These are phyloP conservation scores for Thalassarche chlororhynchos DNA, from an alignment of 2,113 vertebrate species.

Conservation along the genomic window DNA sequence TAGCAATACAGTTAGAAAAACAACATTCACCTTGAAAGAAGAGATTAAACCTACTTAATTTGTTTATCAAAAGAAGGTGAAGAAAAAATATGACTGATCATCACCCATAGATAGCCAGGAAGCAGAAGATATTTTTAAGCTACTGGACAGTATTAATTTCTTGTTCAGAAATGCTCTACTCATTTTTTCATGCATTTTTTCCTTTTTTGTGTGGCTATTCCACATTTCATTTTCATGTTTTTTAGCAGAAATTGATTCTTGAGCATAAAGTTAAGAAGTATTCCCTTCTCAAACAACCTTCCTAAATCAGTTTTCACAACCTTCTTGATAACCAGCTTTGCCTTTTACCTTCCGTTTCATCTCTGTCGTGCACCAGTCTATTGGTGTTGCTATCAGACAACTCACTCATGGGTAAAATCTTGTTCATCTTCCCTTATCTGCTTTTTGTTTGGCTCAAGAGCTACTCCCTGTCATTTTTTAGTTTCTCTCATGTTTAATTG, in stretches of 20 bases:
- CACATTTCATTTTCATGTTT: neutral
- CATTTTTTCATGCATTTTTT: neutral
- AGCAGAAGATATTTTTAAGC: neutral
- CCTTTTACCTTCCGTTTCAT: neutral
- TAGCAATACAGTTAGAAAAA: neutral
- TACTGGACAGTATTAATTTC: neutral
- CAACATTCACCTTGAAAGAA: neutral
- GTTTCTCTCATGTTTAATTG: neutral
- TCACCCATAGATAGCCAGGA: neutral
- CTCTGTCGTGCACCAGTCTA: neutral
- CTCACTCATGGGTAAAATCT: neutral
- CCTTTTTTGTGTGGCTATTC: neutral
- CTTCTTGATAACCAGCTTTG: neutral
- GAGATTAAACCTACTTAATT: neutral
- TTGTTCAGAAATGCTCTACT: neutral
- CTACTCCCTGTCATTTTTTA: neutral
- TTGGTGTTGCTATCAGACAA: neutral
- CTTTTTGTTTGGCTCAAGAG: neutral
- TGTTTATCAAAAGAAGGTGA: neutral
- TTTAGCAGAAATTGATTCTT: neutral
- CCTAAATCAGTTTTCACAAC: neutral
- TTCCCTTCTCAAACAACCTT: neutral
- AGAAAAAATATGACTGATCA: neutral
- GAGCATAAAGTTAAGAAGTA: neutral
- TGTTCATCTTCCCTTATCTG: neutral